Base-by-base conservation (phyloP, 2,888 invertebrate species). In the Trimorus sp. region DNA sequence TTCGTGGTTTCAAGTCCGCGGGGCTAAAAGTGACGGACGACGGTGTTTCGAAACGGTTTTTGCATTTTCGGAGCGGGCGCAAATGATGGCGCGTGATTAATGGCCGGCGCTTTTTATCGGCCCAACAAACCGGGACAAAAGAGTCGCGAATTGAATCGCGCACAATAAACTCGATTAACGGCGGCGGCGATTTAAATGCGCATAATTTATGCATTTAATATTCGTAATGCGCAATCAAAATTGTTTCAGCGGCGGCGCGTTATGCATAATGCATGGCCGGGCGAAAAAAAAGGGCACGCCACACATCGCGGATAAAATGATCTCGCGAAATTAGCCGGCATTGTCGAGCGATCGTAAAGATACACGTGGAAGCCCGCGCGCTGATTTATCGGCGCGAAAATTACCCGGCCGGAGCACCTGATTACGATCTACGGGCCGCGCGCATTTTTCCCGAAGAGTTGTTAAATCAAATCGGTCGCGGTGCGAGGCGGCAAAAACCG, bases 301-400 rank as follows among this genome's bases (percentile, higher is more conserved):
- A 16, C 59, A 73, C 49, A 71, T 70, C 38, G 66, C 26, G 49
- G 53, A 62, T 73, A 54, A 73, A 79, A 79, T 79, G 62, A 79
- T 79, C 49, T 79, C 56, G 11, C 9, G 26, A 79, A 79, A 79
- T 73, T 73, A 79, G 68, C 62, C 14, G 14, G 51, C 62, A 79
- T 79, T 79, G 79, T 79, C 49, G 53, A 11, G 54, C 9, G 59
- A 42, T 40, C 53, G 14, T 26, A 42, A 63, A 38, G 51, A 40
- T 26, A 60, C 49, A 73, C 42, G 73, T 79, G 62, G 73, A 79
- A 73, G 68, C 63, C 63, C 42, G 40, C 42, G 26, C 26, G 40
- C 54, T 79, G 83, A 84, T 84, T 86, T 84, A 82, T 83, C 77
- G 49, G 66, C 48, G 70, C 40, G 79, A 81, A 83, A 83, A 81